These are phyloP conservation scores for Caenorhabditis imperialis DNA, from an alignment of 2,888 invertebrate genomes.

Conservation along the genomic window DNA sequence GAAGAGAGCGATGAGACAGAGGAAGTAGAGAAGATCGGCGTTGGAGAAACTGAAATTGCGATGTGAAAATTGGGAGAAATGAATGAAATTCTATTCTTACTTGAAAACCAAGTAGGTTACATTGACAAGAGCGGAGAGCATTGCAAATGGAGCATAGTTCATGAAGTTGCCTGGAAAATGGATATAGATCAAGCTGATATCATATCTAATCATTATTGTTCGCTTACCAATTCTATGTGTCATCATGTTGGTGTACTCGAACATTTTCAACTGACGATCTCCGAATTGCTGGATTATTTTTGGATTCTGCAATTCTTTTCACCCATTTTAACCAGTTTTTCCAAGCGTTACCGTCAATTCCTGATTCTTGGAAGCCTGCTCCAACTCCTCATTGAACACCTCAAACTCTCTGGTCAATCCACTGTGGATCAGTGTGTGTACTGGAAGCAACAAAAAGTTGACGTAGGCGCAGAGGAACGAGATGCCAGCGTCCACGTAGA, in stretches of 20 bases:
- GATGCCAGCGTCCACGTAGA: constrained; percentile 6
- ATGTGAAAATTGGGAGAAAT: constrained; percentile 1
- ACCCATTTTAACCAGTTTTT: too few species aligned
- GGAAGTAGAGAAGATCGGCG: constrained; percentile 1
- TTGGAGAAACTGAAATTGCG: constrained; percentile 2
- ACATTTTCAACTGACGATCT: constrained; percentile 15
- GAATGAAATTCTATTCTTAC: constrained; percentile 9
- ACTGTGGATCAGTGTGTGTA: constrained; percentile 19
- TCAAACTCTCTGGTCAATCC: constrained; percentile 27
- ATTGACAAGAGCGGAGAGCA: constrained; percentile 1
- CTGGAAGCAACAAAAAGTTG: constrained; percentile 31
- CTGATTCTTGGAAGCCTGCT: constrained; percentile 15
- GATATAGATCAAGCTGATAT: background rate
- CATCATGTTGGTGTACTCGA: constrained; percentile 22
- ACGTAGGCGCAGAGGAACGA: constrained; percentile 25
- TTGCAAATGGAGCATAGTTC: constrained; percentile 17
- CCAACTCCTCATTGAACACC: constrained; percentile 38
- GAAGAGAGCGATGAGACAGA: constrained; percentile 4
- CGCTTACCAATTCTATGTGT: constrained; percentile 15
- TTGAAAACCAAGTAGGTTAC: constrained; percentile 7
- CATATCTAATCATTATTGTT: background rate
- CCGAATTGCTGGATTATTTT: constrained; percentile 1
- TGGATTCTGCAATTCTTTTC: constrained; percentile 2
- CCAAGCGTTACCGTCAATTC: constrained; percentile 6
- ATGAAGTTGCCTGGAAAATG: constrained; percentile 15